Evolutionary conservation across 2,113 vertebrate genomes (phyloP).

Genomic region (Telmatochromis sp.): DNA sequence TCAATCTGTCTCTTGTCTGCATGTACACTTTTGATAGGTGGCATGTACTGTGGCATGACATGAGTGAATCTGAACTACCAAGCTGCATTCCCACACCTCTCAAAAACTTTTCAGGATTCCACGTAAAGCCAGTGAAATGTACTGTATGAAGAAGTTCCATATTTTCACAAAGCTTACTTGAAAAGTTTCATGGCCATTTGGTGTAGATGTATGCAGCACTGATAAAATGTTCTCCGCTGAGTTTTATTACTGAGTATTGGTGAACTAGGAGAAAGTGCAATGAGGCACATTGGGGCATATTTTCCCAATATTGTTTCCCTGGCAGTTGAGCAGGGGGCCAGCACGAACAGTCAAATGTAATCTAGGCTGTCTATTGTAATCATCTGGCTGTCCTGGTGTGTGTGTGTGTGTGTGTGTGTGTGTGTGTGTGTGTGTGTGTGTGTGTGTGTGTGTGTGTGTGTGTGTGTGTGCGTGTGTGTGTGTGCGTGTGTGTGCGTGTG

Average conservation of each 20-base stretch:
- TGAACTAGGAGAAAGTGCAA: not conserved
- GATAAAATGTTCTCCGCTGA: not conserved
- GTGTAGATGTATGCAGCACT: not conserved
- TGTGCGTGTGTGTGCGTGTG: not conserved
- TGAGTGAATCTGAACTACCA: not conserved
- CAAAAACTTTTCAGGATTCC: not conserved
- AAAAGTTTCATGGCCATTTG: not conserved
- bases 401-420: not conserved
- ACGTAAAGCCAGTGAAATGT: not conserved
- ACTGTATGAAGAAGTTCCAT: not conserved
- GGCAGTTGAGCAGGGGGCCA: not conserved
- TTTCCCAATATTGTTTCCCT: conserved; percentile 13
- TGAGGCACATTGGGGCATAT: not conserved
- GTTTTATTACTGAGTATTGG: not conserved
- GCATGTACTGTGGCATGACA: not conserved
- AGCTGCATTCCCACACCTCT: not conserved
- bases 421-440: not conserved
- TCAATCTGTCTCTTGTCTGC: conserved; percentile 40
- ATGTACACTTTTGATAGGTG: not conserved
- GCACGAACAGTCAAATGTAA: conserved; percentile 19
- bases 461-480: not conserved
- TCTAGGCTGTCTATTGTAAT: conserved; percentile 33
- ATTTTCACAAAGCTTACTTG: not conserved
- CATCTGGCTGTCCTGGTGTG: conserved; percentile 1
- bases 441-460: not conserved